Evolutionary conservation across 2,113 vertebrate species (phyloP), one percentile per base, ranked within the genome.

Genomic region (Trichechus manatus): DNA sequence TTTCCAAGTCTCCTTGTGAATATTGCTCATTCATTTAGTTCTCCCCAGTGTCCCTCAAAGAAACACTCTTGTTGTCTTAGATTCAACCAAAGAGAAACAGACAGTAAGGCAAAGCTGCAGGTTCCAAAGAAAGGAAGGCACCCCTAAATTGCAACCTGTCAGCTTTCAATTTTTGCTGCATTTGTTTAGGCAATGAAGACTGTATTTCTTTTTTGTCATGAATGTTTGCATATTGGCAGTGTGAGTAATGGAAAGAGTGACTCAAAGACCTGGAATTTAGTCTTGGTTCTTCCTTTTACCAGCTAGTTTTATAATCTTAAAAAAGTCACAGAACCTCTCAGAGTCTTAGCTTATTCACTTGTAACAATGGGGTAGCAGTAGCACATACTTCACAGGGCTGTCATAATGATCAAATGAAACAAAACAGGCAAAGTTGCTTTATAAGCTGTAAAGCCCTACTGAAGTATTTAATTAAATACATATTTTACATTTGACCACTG

Each of bases 391-490:
- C 42, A 39, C 7, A 15, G 39, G 39, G 27, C 53, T 86, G 10
- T 44, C 56, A 8, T 47, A 20, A 86, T 64, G 64, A 90, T 78
- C 75, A 89, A 75, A n/a, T 23, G 33, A 93, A 83, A 42, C 50
- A 80, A 77, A 29, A 47, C 2, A 42, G 10, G 29, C 64, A 42
- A 53, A 53, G 36, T 50, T 36, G 42, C 22, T 63, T 89, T 75
- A 25, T 9, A 75, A 53, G 22, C 23, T 94, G 27, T 36, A 87
- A 83, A 68, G 31, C 23, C n/a, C 47, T 72, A 17, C 6, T 8
- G 23, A 19, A 56, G 42, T 68, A 53, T 47, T 95, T 95, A 82
- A 83, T 81, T 96, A 83, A 86, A 87, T n/a, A 23, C 31, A 29
- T 82, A 17, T 56, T 75, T 96, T 56, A 68, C 15, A 90, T 64